Base-by-base conservation (phyloP, 2,113 vertebrate species). In the Anhinga anhinga region DNA sequence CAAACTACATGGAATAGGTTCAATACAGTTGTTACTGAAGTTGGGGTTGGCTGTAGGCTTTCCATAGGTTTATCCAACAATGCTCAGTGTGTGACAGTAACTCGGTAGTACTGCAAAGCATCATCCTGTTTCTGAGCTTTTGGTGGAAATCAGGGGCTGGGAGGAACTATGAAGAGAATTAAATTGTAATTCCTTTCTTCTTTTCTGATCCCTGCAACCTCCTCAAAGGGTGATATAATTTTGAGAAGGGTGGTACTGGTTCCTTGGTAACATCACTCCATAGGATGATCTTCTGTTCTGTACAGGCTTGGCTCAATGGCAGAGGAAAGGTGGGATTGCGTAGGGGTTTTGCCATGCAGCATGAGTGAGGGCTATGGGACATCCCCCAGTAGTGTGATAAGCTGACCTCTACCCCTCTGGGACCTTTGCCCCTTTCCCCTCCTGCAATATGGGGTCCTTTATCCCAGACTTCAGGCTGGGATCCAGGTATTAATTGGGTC, bases 401-500 rank as follows among this genome's bases (percentile, higher is more conserved):
- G 18, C 15, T 49, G 16, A 12, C 2, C 11, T 5, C 4, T 61
- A 38, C 26, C 9, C 20, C 7, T 20, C 22, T 32, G 40, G 22
- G 17, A 66, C 17, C 1, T 13, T 59, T 36, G 47, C 5, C 6
- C 4, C 11, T 61, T 19, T 63, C 20, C 6, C 8, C 9, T 69
- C 29, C 19, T 32, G 20, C 15, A 74, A 8, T 7, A 13, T 1
- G 2, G 5, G 4, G 19, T 81, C 44, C 36, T 69, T 47, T 36
- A 52, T 45, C 4, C 2, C 9, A 42, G 9, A 20, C 11, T 38
- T 38, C 18, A 79, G 50, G 29, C 5, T 83, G 27, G 27, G 15
- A 25, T 5, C 3, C 4, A 5, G 1, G 2, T 8, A 11, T 12
- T 83, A n/a, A 13, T 19, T 63, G 5, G 5, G 18, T 56, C 13